Evolutionary conservation across 2,888 invertebrate species (phyloP), one percentile per base, ranked within the genome.

Genomic region (Parthenolecanium corni): DNA sequence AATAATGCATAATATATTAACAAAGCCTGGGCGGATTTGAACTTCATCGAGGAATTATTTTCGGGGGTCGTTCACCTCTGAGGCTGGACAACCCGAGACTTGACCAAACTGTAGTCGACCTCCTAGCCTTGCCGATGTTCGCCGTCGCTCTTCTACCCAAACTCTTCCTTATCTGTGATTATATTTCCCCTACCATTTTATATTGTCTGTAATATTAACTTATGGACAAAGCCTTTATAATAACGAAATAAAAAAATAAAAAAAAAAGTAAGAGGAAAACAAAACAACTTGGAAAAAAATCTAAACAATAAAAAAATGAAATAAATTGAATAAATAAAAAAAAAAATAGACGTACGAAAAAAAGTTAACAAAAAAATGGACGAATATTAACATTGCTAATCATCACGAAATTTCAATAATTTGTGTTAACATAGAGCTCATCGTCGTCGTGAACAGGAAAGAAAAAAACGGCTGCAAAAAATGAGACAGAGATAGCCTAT

Each of bases 91-190:
- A 49, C 38, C 58, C 36, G 47, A 31, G 31, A 49, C 58, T 58
- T 58, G 58, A 58, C 58, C 58, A 49, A 58, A 38, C 58, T 58
- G 58, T 58, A 49, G 58, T 58, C 58, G 58, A 58, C 58, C 49
- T 51, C 47, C 58, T 58, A 51, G 58, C 58, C 58, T 25, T 49
- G 49, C 49, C 49, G 31, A 36, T 38, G 47, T 47, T 31, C 49
- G 25, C 24, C 49, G 51, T 58, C 38, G 47, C 47, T 31, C 5
- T 9, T 58, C 21, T 38, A 36, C 47, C 58, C 21, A n/a, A 58
- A 58, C 58, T 58, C 58, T 58, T 58, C 58, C 58, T 58, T 58
- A 47, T 58, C 58, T 58, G 58, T 51, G 58, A 49, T 49, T 49
- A 49, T 49, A 23, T 49, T 49, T 14, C 49, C 49, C 23, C 21